Conservation (phyloP, 1,140 invertebrate species). For the Limonius californicus region DNA sequence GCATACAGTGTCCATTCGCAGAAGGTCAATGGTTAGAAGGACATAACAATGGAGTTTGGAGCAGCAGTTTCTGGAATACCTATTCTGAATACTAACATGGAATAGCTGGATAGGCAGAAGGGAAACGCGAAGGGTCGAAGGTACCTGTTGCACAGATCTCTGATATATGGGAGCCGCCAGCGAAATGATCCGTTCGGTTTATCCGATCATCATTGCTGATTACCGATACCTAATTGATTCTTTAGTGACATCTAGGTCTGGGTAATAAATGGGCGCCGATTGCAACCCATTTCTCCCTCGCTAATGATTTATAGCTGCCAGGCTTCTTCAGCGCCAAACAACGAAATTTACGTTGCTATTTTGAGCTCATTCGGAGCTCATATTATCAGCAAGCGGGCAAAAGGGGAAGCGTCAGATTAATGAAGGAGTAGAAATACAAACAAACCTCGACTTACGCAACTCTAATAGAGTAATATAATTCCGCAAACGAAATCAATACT, state of each 20-base stretch:
- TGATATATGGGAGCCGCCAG: constrained; percentile 8
- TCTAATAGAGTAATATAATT: constrained; percentile 8
- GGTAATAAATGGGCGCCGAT: neutral
- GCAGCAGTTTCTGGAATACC: neutral
- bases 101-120: constrained; percentile 1
- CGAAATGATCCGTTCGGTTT: constrained; percentile 6
- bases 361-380: neutral
- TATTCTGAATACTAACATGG: neutral
- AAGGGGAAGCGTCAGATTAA: neutral
- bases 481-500: neutral
- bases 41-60: constrained; percentile 6
- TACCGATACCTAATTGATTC: constrained; percentile 8
- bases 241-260: neutral
- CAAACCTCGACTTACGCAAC: neutral
- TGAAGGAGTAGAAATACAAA: neutral
- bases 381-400: neutral
- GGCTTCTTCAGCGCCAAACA: neutral
- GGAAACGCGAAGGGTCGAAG: constrained; percentile 9
- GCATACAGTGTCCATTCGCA: neutral
- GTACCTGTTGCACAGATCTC: constrained; percentile 13
- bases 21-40: constrained; percentile 3
- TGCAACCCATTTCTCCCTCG: neutral
- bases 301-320: neutral
- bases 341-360: neutral
- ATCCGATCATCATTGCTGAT: constrained; percentile 7